Evolutionary conservation across 2,113 vertebrate genomes (phyloP), one percentile per base, ranked within the genome.

Genomic region (Psilopsiagon aurifrons): DNA sequence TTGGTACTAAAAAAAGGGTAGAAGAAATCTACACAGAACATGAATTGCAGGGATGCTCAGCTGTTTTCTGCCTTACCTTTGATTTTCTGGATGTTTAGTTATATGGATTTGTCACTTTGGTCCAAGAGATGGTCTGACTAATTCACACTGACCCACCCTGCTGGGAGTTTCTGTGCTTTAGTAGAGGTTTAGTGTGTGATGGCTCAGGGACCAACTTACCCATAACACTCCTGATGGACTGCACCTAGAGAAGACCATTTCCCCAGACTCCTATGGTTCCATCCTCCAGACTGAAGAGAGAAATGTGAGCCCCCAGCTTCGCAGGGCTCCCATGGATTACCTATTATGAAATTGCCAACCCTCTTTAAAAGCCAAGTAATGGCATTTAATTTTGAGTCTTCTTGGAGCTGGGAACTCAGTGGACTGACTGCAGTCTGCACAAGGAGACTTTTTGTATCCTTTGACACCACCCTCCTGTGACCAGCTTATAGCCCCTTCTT

Each of bases 151-250:
- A 77, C 29, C 81, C 55, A 52, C 51, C 52, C 43, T 0, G 4
- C 73, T 9, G 41, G 16, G 66, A 77, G 17, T 10, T 67, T 29
- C 62, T 62, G 33, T 37, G 47, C 60, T 62, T 20, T 66, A 44
- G 8, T 1, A 23, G 28, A n/a, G 73, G 39, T 78, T 93, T 13
- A 74, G 63, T 39, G 43, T 23, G 76, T 69, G 15, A 5, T 41
- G 41, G 67, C 43, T 82, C 76, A 60, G 25, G 51, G 35, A 27
- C 41, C 35, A 46, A 23, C 8, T 29, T 20, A 41, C 20, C 46
- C 55, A 1, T 4, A 17, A 43, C 8, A 23, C 29, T 59, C 7
- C 44, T 2, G 0, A 4, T 6, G 22, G 76, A 39, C 47, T 60
- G 27, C 41, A 64, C 75, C 51, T 31, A 7, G 75, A 66, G 51